A percentile compares a stretch with the other conserved stretches of the same genome.
Conservation (phyloP, 2,888 invertebrate species). For the Stomorhina lunata region DNA sequence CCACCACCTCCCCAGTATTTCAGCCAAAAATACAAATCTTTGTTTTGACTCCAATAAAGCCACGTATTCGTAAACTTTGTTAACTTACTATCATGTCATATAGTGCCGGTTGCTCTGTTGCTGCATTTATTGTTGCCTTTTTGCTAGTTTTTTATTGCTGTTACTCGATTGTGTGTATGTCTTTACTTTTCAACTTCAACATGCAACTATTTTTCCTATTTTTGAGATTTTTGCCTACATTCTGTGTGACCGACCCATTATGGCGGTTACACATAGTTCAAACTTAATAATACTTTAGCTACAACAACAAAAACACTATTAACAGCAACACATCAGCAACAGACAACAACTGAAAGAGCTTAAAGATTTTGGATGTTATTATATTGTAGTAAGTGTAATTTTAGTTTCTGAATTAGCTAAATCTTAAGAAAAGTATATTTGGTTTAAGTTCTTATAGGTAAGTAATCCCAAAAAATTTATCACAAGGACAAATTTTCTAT, state of each 20-base stretch:
- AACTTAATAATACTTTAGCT: conserved; percentile 61
- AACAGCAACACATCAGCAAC: background rate
- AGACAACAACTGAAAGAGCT: background rate
- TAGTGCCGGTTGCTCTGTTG: conserved; percentile 62
- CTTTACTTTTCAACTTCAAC: conserved; percentile 38
- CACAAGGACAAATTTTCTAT: no score
- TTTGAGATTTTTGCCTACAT: conserved; percentile 41
- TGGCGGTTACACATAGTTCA: conserved; percentile 64
- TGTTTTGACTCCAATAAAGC: conserved; percentile 48
- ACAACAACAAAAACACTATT: conserved; percentile 46
- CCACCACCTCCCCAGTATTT: conserved; percentile 1
- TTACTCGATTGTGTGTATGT: conserved; percentile 17
- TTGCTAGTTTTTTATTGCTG: conserved; percentile 51
- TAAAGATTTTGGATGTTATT: background rate
- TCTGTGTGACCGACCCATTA: conserved; percentile 67
- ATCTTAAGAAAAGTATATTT: background rate
- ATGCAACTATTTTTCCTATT: conserved; percentile 44
- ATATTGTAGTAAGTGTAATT: background rate
- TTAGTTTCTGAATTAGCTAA: background rate
- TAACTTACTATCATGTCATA: conserved; percentile 61
- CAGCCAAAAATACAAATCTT: background rate
- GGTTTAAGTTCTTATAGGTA: background rate
- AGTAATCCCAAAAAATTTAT: no score
- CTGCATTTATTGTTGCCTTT: conserved; percentile 25
- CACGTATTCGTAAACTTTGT: conserved; percentile 61